Evolutionary conservation across 2,113 vertebrate species (phyloP).

Genomic region (Hylia prasina): DNA sequence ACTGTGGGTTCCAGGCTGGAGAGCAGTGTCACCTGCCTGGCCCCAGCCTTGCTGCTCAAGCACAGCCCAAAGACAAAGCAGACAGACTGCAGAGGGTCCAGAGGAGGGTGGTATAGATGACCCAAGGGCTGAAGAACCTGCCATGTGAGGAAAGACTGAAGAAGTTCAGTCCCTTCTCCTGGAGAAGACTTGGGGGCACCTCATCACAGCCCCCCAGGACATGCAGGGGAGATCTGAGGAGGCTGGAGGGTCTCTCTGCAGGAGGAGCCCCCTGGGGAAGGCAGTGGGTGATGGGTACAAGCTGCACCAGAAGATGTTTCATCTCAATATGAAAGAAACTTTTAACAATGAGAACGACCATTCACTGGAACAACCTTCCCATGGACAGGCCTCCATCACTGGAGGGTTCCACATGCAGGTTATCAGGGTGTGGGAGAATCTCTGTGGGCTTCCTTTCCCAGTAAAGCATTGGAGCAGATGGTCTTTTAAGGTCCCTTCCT

Average conservation of each 20-base stretch:
- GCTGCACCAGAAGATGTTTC: neutral
- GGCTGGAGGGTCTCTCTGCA: neutral
- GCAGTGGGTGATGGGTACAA: neutral
- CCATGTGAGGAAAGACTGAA: neutral
- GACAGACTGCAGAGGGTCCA: neutral
- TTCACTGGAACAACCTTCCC: neutral
- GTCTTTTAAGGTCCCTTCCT: neutral
- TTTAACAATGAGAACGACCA: neutral
- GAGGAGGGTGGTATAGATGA: neutral
- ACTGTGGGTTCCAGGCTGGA: neutral
- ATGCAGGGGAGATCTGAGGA: neutral
- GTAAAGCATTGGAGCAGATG: accelerated
- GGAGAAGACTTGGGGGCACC: accelerated
- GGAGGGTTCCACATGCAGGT: neutral
- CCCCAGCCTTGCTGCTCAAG: neutral
- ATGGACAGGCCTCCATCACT: accelerated
- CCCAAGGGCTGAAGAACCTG: neutral
- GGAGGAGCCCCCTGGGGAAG: neutral
- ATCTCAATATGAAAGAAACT: neutral
- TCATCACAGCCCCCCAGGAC: neutral
- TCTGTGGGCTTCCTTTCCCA: neutral
- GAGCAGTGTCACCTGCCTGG: neutral
- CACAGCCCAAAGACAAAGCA: neutral
- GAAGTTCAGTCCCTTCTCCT: neutral
- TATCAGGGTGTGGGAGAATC: neutral